Evolutionary conservation across 1,140 invertebrate species (phyloP).

Genomic region (Carcinoscorpius rotundicauda): DNA sequence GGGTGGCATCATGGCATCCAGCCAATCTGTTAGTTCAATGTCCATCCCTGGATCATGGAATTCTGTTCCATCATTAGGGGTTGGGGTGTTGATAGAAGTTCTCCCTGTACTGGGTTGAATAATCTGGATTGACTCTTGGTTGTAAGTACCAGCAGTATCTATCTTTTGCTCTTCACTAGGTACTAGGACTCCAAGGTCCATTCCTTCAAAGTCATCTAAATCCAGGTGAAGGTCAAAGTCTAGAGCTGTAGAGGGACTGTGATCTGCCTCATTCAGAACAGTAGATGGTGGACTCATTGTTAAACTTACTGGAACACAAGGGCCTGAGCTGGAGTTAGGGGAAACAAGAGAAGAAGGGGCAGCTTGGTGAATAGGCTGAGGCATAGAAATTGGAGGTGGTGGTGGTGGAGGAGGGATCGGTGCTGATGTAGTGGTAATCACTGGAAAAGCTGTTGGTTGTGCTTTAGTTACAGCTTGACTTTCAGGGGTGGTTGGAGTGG

Average conservation of each 20-base stretch:
- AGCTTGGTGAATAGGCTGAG: neutral
- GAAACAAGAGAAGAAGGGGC: neutral
- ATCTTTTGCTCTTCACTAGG: neutral
- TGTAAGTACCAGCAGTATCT: neutral
- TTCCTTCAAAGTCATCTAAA: conserved; percentile 11
- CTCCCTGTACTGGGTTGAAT: neutral
- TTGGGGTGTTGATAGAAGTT: neutral
- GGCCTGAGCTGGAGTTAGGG: neutral
- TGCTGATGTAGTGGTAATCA: neutral
- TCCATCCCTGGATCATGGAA: conserved; percentile 6
- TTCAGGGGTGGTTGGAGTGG: conserved; percentile 47
- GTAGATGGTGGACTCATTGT: conserved; percentile 14
- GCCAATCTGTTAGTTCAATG: conserved; percentile 12
- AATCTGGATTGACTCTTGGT: neutral
- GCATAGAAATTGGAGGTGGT: neutral
- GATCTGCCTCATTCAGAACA: neutral
- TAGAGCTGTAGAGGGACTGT: conserved; percentile 1
- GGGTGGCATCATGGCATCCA: conserved; percentile 6
- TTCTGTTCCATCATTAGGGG: neutral
- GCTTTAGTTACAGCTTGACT: neutral
- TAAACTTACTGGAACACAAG: no score
- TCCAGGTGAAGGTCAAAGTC: conserved; percentile 17
- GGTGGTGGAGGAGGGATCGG: neutral
- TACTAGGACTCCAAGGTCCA: conserved; percentile 14
- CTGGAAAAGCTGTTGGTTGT: neutral